These are phyloP conservation scores for Eumaeus atala DNA, from an alignment of 1,140 invertebrate species.

Conservation along the genomic window DNA sequence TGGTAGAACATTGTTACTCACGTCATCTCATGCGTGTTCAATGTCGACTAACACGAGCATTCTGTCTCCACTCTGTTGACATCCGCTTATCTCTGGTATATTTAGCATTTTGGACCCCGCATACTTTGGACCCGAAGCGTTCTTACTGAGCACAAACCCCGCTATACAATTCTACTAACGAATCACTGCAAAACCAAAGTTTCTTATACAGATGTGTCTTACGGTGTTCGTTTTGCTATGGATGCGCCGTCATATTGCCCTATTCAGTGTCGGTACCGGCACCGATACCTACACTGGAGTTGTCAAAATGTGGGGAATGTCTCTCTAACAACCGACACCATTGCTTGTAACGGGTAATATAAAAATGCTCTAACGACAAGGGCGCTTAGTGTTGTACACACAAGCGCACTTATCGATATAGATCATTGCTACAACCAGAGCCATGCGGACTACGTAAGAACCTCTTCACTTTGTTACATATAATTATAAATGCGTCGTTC, in stretches of 20 bases:
- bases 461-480: no score
- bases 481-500: constrained; percentile 20
- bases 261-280: no score
- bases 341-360: no score
- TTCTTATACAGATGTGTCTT: not conserved
- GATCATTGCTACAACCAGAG: no score
- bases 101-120: constrained; percentile 62
- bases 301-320: no score
- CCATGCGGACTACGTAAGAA: no score
- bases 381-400: no score
- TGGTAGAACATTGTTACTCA: constrained; percentile 58
- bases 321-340: no score
- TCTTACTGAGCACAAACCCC: constrained; percentile 47
- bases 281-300: no score
- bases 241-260: not conserved
- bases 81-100: constrained; percentile 57
- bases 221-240: constrained; percentile 4
- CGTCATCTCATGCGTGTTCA: constrained; percentile 60
- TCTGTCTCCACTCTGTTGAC: constrained; percentile 51
- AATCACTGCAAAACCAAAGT: constrained; percentile 18
- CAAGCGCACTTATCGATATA: no score
- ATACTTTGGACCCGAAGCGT: constrained; percentile 55
- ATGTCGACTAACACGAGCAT: constrained; percentile 61
- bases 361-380: no score
- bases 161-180: constrained; percentile 38